These are phyloP conservation scores for Acronicta aceris DNA, from an alignment of 2,888 invertebrate genomes.

Conservation along the genomic window DNA sequence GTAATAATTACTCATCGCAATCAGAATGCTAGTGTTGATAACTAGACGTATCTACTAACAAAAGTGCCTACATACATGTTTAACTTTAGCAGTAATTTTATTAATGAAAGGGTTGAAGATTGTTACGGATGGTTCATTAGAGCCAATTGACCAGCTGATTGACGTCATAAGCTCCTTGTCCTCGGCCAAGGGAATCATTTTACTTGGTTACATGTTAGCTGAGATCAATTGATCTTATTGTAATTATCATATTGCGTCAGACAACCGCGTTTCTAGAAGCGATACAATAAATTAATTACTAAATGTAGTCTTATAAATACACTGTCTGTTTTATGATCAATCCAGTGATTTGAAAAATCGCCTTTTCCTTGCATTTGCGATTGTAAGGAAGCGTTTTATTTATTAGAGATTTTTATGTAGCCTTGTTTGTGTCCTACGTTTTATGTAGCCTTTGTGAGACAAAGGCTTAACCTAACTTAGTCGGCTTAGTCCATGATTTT, in stretches of 20 bases:
- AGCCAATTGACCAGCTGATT: slow-evolving; percentile 36
- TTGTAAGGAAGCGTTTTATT: too few relatives aligned
- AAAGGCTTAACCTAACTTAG: too few relatives aligned
- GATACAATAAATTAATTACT: background rate
- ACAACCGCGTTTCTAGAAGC: slow-evolving; percentile 6
- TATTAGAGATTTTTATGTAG: too few relatives aligned
- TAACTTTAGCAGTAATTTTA: slow-evolving; percentile 14
- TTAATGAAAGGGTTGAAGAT: slow-evolving; percentile 10
- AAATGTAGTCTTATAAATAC: background rate
- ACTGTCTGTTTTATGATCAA: too few relatives aligned
- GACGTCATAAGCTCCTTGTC: slow-evolving; percentile 44
- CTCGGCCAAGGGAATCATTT: slow-evolving; percentile 45
- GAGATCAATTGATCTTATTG: slow-evolving; percentile 39
- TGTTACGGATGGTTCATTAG: slow-evolving; percentile 15
- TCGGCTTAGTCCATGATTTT: too few relatives aligned
- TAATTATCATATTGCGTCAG: slow-evolving; percentile 14
- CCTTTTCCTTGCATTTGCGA: too few relatives aligned
- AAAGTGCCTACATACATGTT: slow-evolving; percentile 1
- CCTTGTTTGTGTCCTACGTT: too few relatives aligned
- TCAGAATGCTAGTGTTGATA: slow-evolving; percentile 14
- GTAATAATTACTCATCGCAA: slow-evolving; percentile 18
- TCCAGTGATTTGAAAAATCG: too few relatives aligned
- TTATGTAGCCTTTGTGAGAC: too few relatives aligned
- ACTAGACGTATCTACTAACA: background rate
- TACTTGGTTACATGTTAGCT: slow-evolving; percentile 37